Base-by-base conservation (phyloP, 2,797 vertebrate species). In the Carcharodon carcharias region DNA sequence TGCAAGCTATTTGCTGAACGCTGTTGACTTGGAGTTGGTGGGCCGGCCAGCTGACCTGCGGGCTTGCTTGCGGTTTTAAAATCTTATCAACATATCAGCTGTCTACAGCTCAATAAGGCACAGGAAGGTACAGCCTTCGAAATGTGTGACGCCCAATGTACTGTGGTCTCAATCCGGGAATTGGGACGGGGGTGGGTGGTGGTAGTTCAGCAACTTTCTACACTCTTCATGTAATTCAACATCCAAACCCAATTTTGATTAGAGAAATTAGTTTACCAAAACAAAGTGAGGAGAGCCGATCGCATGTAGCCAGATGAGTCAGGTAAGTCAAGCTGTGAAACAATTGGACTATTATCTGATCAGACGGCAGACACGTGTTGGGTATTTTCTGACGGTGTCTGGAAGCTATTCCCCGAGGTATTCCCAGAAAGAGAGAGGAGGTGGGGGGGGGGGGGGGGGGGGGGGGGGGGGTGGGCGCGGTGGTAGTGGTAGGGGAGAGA, bases 291-390 rank as follows among this genome's bases (percentile, higher is more conserved):
- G 0, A 9, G 61, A 65, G 45, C 40, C 18, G 82, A 21, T 85
- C 3, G 40, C 45, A 50, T 85, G 82, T 7, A 85, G 80, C 6
- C 18, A 4, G 45, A 40, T 0, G 45, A 50, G 40, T 85, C 82
- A 85, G 82, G 82, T 93, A 67, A 93, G 61, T 28, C 61, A 45
- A 61, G 2, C 91, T 45, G 61, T 45, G n/a, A 26, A 91, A 91
- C 88, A 91, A 91, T 31, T 56, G 88, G 88, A 61, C 88, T 35
- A 91, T 91, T 91, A 61, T 91, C 88, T 65, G 35, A 93, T 93
- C 61, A 40, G 91, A 26, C n/a, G n/a, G n/a, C 88, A 93, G 61
- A 65, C 91, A 93, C 91, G 91, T 93, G 91, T 26, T 65, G n/a
- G 61, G 3, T 67, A 61, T 65, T 93, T 65, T 54, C 91, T 67